Evolutionary conservation across 1,140 invertebrate genomes (phyloP), one percentile per base, ranked within the genome.

Genomic region (Liolophura sinensis): DNA sequence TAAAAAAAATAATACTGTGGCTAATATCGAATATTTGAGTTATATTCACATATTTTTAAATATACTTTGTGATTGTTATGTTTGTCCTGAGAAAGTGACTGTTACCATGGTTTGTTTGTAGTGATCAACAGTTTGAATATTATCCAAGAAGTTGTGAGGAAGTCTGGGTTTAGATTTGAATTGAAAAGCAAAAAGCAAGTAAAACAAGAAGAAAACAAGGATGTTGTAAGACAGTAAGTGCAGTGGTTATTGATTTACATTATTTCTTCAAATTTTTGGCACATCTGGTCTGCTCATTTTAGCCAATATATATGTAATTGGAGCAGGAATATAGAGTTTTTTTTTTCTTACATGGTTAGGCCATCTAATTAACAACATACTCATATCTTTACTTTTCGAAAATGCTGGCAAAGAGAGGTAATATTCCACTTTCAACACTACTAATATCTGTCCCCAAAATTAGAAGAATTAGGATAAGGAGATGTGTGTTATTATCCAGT

Each of bases 161-260:
- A 61, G 59, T 72, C 70, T 50, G 73, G 73, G 40, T 67, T 72
- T 59, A 61, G 60, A 25, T 66, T 54, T 27, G 31, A 65, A 24
- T 49, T 65, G 14, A 58, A 60, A 9, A 46, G 27, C 31, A 62
- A 65, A 18, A 63, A 67, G 51, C 14, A 24, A 3, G 48, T 57
- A n/a, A 70, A 71, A 46, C 62, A 58, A 27, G 58, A 68, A 24
- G 59, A 68, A 48, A 59, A 59, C 40, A 59, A 40, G 51, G 70
- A 74, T 57, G 48, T 70, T 58, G 60, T 65, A 9, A 65, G 56
- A 59, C 73, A 74, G 73, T 74, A 65, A 58, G 70, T 72, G 20
- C 25, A 55, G 14, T 46, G 16, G 49, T 52, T 4, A 24, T 5
- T 52, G 51, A n/a, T 52, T 24, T 52, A n/a, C n/a, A n/a, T n/a